Base-by-base conservation (phyloP, 1,140 invertebrate genomes). In the Caenorhabditis remanei region DNA sequence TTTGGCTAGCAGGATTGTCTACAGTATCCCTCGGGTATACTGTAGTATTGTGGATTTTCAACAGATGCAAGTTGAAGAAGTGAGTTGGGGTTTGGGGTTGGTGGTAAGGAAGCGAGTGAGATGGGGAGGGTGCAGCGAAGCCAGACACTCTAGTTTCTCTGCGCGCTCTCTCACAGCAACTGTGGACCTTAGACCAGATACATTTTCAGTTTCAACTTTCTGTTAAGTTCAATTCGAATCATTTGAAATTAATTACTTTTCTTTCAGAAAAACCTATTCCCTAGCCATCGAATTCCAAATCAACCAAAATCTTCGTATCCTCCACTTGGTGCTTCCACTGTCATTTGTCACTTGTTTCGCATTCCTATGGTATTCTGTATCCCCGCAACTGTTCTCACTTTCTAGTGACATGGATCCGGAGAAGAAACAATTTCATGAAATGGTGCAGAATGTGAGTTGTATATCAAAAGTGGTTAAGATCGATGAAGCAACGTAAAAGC, bases 241-340 rank as follows among this genome's bases (percentile, higher is more conserved):
- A 32, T 32, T 32, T 32, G 32, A 32, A 32, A 32, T 32, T 32
- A 32, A 32, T 16, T 50, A 9, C 1, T 11, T 9, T 50, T 53
- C 9, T 79, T 79, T 53, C 46, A 79, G 71, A n/a, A 79, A 79
- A n/a, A 46, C 71, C 19, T 79, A 79, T 13, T 79, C 71, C 4
- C 71, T 79, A 6, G 71, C 71, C 8, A 79, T 79, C 71, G 71
- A 79, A 50, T 79, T 79, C 9, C 71, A 79, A 79, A 79, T 79
- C 16, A 79, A 50, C 53, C 71, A 79, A 24, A 79, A 79, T 24
- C 71, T 48, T 14, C 71, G 71, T 53, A 79, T 79, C 24, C 71
- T 79, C 53, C 71, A 79, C 11, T n/a, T 79, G 46, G 11, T 79
- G 0, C 46, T 79, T 32, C 71, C 71, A 5, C 53, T 79, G 53